Evolutionary conservation across 2,888 invertebrate species (phyloP).

Genomic region (Cosmopolites sordidus): DNA sequence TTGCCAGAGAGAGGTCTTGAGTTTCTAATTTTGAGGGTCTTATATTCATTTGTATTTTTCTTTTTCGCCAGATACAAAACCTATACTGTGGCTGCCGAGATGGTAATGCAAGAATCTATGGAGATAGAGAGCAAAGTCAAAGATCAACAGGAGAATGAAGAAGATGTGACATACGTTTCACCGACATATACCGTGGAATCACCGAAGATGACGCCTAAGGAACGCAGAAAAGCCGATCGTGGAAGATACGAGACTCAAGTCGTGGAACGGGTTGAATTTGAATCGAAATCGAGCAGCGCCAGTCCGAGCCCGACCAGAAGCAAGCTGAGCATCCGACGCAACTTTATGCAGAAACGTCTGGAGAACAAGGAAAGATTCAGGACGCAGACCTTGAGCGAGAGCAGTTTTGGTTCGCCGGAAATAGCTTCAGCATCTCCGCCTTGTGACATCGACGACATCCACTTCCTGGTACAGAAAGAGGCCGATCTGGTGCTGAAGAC

Average conservation of each 20-base stretch:
- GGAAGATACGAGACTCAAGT: conserved; percentile 64
- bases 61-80: conserved; percentile 57
- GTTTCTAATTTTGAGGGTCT: too few relatives aligned
- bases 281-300: conserved; percentile 18
- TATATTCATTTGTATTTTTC: background rate
- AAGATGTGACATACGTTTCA: conserved; percentile 22
- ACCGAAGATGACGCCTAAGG: conserved; percentile 57
- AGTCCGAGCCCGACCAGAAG: conserved; percentile 35
- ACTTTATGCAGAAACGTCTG: conserved; percentile 53
- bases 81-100: conserved; percentile 69
- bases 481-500: conserved; percentile 56
- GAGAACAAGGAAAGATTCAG: conserved; percentile 67
- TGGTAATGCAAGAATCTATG: conserved; percentile 50
- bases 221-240: conserved; percentile 59
- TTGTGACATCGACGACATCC: conserved; percentile 42
- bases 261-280: background rate
- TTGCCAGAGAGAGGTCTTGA: conserved; percentile 63
- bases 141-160: conserved; percentile 20
- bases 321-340: conserved; percentile 40
- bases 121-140: conserved; percentile 29
- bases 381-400: conserved; percentile 63
- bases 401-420: conserved; percentile 51
- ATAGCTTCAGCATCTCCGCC: conserved; percentile 37
- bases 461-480: conserved; percentile 53
- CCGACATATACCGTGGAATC: conserved; percentile 27